Conservation (phyloP, 1,140 invertebrate genomes). For the Hormaphis cornu region DNA sequence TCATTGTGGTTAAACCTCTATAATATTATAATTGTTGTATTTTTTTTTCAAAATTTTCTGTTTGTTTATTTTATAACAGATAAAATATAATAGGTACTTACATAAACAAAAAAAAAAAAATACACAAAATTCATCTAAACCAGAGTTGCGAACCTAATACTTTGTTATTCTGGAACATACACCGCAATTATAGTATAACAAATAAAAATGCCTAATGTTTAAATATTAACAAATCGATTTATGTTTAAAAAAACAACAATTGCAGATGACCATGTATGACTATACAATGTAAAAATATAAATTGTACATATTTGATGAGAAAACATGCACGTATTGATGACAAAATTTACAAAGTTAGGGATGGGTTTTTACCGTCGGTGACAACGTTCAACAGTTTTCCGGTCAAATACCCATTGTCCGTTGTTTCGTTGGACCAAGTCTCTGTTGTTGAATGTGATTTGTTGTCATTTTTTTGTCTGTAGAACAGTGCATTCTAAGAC, state of each 20-base stretch:
- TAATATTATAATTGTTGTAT: too few relatives aligned
- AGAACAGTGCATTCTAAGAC: background rate
- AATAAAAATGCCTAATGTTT: background rate
- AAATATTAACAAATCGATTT: background rate
- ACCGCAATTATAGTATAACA: too few relatives aligned
- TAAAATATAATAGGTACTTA: background rate
- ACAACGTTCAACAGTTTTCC: conserved; percentile 18
- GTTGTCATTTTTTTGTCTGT: background rate
- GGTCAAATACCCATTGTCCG: conserved; percentile 5
- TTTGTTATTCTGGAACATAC: too few relatives aligned
- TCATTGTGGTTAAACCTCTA: too few relatives aligned
- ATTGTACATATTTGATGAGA: background rate
- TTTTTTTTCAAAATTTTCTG: too few relatives aligned
- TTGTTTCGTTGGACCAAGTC: conserved; percentile 24
- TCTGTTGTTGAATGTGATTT: conserved; percentile 15
- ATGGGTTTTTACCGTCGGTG: conserved; percentile 10
- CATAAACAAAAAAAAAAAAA: background rate
- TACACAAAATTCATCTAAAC: too few relatives aligned
- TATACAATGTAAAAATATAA: conserved; percentile 10
- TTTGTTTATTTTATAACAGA: too few relatives aligned
- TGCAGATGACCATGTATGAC: too few relatives aligned
- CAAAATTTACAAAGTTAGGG: conserved; percentile 4
- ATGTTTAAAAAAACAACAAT: background rate
- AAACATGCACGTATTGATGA: background rate
- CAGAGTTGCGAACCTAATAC: too few relatives aligned